Evolutionary conservation across 1,140 invertebrate species (phyloP), one percentile per base, ranked within the genome.

Genomic region (Magallana angulata): DNA sequence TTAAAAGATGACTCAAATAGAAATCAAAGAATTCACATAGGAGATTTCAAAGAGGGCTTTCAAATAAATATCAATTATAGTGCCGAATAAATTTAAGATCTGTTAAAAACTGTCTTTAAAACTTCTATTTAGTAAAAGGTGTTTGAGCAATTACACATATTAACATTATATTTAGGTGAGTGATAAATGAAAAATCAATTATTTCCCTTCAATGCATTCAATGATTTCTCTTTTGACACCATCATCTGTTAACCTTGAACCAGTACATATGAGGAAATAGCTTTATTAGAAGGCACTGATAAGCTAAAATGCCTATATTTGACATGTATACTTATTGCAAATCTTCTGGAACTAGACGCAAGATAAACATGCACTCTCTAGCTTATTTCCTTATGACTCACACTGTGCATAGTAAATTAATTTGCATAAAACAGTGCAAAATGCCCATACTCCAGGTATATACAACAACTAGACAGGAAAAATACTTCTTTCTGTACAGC

Each of bases 121-220:
- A 76, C 68, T 76, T 76, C 68, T 76, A 30, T 76, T 76, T 24
- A 16, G 7, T 30, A 30, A 9, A 30, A 30, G 18, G 11, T 71
- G 64, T n/a, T 71, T 24, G 18, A 71, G 68, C 68, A 76, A 76
- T 76, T 76, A 76, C 24, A 30, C 36, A 11, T 76, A 30, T 30
- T 30, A 76, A 3, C 24, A 12, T 76, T 24, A 76, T 11, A 30
- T 12, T 14, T 76, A 36, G 24, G 12, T 62, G 36, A 48, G 36
- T 48, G 36, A 16, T 62, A 24, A 24, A 76, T 48, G 68, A 48
- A 76, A 64, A 76, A 76, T 76, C 68, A 76, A 76, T 76, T 36
- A 76, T 36, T 76, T 76, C 36, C 68, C 68, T 76, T 76, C 18
- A 64, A n/a, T 16, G 16, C 18, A n/a, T 64, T 5, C 16, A 16